A percentile compares a stretch with the other conserved stretches of the same genome.
Conservation (phyloP, 92 coral and sea anemone species). For the Phenganax marumi region DNA sequence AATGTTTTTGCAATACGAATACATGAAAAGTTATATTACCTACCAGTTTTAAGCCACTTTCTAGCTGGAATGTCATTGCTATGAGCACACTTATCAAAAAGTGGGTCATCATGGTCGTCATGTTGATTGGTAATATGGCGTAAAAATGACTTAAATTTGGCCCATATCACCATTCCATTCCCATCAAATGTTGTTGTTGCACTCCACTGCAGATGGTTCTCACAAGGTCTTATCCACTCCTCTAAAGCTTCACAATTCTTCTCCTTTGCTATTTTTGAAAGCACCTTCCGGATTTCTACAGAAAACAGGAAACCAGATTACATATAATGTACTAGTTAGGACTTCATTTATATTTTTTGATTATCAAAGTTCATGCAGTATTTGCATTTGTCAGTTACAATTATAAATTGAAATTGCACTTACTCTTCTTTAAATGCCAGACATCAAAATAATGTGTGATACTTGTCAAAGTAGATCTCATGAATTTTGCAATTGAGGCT, state of each 20-base stretch:
- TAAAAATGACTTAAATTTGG: conserved; percentile 60
- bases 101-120: conserved; percentile 49
- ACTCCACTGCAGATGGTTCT: conserved; percentile 61
- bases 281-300: conserved; percentile 3
- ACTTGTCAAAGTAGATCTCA: conserved; percentile 14
- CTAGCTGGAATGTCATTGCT: conserved; percentile 29
- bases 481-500: conserved; percentile 22
- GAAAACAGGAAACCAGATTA: no score
- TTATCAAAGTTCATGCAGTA: background rate
- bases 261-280: conserved; percentile 28
- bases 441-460: no score
- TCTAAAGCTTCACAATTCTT: conserved; percentile 1
- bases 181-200: conserved; percentile 60
- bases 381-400: background rate
- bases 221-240: conserved; percentile 44
- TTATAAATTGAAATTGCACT: background rate
- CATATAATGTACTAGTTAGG: background rate
- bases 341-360: background rate
- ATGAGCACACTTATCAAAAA: conserved; percentile 60
- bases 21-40: background rate
- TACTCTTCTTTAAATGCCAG: no score
- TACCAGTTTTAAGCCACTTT: background rate
- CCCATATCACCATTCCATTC: conserved; percentile 59
- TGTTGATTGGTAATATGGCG: conserved; percentile 58
- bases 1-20: background rate